Conservation (phyloP, 2,888 invertebrate genomes). For the Litoditis marina region DNA sequence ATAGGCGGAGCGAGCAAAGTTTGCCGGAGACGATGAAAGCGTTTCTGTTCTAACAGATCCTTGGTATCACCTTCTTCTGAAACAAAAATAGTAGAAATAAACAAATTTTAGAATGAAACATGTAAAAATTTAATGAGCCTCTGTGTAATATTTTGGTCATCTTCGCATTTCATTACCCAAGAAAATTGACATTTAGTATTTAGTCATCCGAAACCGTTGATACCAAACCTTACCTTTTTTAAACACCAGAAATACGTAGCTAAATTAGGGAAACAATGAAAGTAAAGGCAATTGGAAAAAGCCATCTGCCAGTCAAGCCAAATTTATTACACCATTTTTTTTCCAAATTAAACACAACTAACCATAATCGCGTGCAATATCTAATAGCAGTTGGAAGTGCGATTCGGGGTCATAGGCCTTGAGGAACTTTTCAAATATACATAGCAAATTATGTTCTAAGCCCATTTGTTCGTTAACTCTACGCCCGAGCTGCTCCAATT, state of each 20-base stretch:
- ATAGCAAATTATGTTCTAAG: background rate
- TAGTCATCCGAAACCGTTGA: too few relatives aligned
- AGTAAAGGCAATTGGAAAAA: too few relatives aligned
- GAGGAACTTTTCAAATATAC: constrained; percentile 1
- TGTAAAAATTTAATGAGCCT: background rate
- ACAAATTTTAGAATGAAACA: background rate
- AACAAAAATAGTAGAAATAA: background rate
- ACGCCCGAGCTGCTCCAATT: background rate
- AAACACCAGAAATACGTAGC: too few relatives aligned
- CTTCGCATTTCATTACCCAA: too few relatives aligned
- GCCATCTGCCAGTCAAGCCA: too few relatives aligned
- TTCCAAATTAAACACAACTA: background rate
- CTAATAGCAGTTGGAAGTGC: constrained; percentile 5
- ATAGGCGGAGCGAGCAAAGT: constrained; percentile 10
- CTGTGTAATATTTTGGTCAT: too few relatives aligned
- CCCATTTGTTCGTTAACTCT: background rate
- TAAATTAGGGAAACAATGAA: too few relatives aligned
- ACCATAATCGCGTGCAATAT: constrained; percentile 5
- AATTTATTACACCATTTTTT: background rate
- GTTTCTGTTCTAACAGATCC: background rate
- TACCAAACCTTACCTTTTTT: too few relatives aligned
- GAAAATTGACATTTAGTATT: too few relatives aligned
- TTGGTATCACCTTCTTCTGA: constrained; percentile 7
- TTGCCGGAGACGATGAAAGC: constrained; percentile 2
- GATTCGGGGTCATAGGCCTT: constrained; percentile 5